Evolutionary conservation across 2,797 vertebrate genomes (phyloP).

Genomic region (Eutrigla gurnardus): DNA sequence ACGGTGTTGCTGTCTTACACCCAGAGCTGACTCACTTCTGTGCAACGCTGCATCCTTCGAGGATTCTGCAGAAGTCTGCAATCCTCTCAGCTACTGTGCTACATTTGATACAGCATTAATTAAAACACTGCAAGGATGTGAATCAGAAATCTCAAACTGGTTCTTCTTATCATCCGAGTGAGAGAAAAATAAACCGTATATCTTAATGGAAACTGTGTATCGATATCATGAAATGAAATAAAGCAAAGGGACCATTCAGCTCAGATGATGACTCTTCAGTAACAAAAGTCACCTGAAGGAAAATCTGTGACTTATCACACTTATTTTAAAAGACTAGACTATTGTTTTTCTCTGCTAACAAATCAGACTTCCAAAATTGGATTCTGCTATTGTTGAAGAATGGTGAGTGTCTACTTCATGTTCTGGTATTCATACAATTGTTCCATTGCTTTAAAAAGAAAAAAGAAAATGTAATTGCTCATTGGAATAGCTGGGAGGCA

Average conservation of each 20-base stretch:
- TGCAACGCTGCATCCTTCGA: slow-evolving; percentile 11
- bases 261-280: background rate
- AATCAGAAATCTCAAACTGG: slow-evolving; percentile 1
- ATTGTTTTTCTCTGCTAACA: background rate
- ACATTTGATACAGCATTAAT: slow-evolving; percentile 20
- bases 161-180: background rate
- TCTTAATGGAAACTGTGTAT: background rate
- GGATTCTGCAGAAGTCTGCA: slow-evolving; percentile 21
- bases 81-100: slow-evolving; percentile 16
- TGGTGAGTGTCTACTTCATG: slow-evolving; percentile 3
- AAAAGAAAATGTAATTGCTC: slow-evolving; percentile 18
- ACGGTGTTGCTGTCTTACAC: background rate
- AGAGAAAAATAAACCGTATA: background rate
- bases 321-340: slow-evolving; percentile 10
- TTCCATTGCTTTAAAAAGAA: slow-evolving; percentile 2
- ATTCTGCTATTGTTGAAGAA: background rate
- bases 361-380: background rate
- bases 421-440: background rate
- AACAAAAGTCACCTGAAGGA: slow-evolving; percentile 1
- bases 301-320: slow-evolving; percentile 1
- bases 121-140: slow-evolving; percentile 12
- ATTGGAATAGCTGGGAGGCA: slow-evolving; percentile 38
- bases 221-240: background rate
- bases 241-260: background rate
- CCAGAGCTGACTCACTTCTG: slow-evolving; percentile 6